Evolutionary conservation across 2,797 vertebrate genomes (phyloP).

Genomic region (Coregonus sp.): DNA sequence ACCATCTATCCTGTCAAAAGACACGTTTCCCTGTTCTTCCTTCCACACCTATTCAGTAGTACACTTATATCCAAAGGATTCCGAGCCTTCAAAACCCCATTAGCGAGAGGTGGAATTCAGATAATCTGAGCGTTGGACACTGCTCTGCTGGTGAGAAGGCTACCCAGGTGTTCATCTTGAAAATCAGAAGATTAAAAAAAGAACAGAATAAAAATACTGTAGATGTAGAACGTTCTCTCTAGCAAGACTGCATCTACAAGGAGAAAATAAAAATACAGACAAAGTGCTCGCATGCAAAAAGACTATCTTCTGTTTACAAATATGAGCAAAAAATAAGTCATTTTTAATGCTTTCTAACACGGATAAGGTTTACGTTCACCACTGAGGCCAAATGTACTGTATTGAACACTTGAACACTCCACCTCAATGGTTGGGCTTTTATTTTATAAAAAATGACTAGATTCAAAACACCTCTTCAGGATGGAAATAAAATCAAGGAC

Average conservation of each 20-base stretch:
- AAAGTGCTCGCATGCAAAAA: constrained; percentile 74
- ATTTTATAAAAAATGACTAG: neutral
- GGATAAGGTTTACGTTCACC: constrained; percentile 46
- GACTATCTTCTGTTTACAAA: constrained; percentile 52
- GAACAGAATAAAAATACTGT: constrained; percentile 27
- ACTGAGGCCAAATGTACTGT: constrained; percentile 13
- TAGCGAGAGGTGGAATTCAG: constrained; percentile 48
- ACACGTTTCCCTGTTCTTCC: constrained; percentile 6
- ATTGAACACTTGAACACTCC: neutral
- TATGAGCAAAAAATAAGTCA: constrained; percentile 52
- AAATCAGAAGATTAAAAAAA: constrained; percentile 38
- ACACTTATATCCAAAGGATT: constrained; percentile 42
- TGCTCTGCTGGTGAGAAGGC: constrained; percentile 76
- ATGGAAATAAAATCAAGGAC: neutral
- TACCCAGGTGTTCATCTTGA: constrained; percentile 70
- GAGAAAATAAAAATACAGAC: constrained; percentile 54
- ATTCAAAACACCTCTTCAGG: neutral
- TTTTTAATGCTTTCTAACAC: constrained; percentile 45
- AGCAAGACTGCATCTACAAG: constrained; percentile 43
- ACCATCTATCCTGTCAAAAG: neutral
- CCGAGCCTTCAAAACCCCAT: constrained; percentile 42
- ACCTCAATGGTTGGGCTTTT: neutral
- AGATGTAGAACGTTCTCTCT: constrained; percentile 52
- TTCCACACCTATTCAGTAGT: constrained; percentile 24
- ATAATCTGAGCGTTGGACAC: constrained; percentile 51